These are phyloP conservation scores for Harlomillsia oculata DNA, from an alignment of 1,140 invertebrate genomes.

Conservation along the genomic window DNA sequence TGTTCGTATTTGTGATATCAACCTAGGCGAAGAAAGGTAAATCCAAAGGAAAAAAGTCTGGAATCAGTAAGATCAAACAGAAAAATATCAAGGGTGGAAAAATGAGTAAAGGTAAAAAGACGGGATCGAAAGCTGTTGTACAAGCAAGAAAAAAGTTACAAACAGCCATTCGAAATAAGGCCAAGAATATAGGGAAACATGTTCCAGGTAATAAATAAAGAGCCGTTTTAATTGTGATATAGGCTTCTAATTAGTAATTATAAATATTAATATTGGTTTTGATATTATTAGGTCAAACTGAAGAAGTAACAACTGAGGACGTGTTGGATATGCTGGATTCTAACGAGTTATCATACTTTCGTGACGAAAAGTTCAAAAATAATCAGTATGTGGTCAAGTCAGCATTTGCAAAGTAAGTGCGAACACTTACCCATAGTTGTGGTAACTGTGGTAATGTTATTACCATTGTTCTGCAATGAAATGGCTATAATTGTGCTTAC, in stretches of 20 bases:
- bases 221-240: no score
- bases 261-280: no score
- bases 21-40: no score
- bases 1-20: no score
- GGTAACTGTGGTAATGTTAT: no score
- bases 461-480: no score
- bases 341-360: slow-evolving; percentile 11
- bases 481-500: no score
- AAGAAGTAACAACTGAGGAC: slow-evolving; percentile 12
- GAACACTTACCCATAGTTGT: no score
- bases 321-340: slow-evolving; percentile 23
- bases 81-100: slow-evolving; percentile 33
- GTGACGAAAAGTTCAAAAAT: neutral
- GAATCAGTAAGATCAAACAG: slow-evolving; percentile 12
- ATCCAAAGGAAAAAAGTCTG: no score
- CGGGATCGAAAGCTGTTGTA: slow-evolving; percentile 14
- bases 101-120: slow-evolving; percentile 29
- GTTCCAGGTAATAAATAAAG: no score
- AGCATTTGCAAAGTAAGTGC: neutral
- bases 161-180: slow-evolving; percentile 2
- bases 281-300: no score
- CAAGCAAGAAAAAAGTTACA: slow-evolving; percentile 22
- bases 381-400: slow-evolving; percentile 4
- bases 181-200: slow-evolving; percentile 2
- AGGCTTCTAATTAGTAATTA: no score